These are phyloP conservation scores for Cydia fagiglandana DNA, from an alignment of 1,140 invertebrate genomes.

Conservation along the genomic window DNA sequence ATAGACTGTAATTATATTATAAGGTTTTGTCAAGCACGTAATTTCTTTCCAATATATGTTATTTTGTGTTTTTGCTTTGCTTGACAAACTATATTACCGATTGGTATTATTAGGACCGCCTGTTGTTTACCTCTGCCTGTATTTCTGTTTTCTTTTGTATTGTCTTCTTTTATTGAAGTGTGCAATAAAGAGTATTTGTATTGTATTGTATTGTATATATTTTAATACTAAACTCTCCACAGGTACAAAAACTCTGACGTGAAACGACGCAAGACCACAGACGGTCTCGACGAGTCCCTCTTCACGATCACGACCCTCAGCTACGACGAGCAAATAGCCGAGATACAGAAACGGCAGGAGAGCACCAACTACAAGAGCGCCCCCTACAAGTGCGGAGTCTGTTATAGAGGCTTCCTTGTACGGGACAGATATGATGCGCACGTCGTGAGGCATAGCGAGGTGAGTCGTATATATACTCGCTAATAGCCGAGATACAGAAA, in stretches of 20 bases:
- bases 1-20: no score
- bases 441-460: conserved; percentile 47
- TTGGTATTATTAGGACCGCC: no score
- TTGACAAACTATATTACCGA: no score
- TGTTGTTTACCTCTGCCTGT: no score
- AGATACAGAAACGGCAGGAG: conserved; percentile 56
- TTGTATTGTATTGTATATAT: no score
- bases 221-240: no score
- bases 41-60: no score
- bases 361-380: conserved; percentile 48
- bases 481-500: conserved; percentile 57
- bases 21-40: no score
- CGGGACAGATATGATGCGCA: conserved; percentile 61
- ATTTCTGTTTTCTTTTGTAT: no score
- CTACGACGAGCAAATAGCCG: conserved; percentile 65
- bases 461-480: conserved; percentile 23
- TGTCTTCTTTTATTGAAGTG: no score
- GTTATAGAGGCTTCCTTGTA: conserved; percentile 58
- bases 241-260: conserved; percentile 65
- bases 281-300: conserved; percentile 53
- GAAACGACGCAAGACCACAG: conserved; percentile 52
- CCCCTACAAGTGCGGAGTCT: conserved; percentile 56
- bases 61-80: no score
- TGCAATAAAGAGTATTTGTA: no score
- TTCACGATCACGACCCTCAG: conserved; percentile 58